Conservation (phyloP, 2,888 invertebrate species). For the Mayetiola destructor region DNA sequence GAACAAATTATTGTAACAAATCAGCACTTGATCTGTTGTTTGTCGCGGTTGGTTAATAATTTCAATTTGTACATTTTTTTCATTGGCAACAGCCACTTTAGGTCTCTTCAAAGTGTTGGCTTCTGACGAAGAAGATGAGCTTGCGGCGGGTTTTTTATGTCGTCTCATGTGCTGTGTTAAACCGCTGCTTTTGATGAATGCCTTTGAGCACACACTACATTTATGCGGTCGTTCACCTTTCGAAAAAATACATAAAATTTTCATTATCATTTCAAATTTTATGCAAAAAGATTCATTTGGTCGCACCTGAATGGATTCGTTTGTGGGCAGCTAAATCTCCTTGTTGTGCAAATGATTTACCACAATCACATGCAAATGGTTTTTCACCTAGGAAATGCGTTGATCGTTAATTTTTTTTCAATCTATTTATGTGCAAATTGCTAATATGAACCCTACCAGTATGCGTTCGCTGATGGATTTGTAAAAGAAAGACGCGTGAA, state of each 20-base stretch:
- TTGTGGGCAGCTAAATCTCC: conserved; percentile 21
- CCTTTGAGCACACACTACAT: conserved; percentile 19
- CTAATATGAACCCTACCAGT: neutral
- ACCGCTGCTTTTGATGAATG: conserved; percentile 20
- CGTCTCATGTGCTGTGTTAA: conserved; percentile 19
- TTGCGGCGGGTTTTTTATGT: conserved; percentile 15
- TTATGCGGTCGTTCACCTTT: conserved; percentile 20
- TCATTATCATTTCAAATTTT: neutral
- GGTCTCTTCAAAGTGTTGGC: too few relatives aligned
- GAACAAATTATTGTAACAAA: too few relatives aligned
- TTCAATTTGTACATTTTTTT: too few relatives aligned
- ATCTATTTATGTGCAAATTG: neutral
- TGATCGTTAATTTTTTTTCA: neutral
- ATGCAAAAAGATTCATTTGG: neutral
- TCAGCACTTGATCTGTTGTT: too few relatives aligned
- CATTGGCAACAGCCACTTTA: neutral
- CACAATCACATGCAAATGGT: conserved; percentile 15
- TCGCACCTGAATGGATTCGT: conserved; percentile 19
- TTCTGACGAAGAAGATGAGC: too few relatives aligned
- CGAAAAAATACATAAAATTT: neutral
- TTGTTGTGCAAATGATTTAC: conserved; percentile 21
- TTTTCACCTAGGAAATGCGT: neutral
- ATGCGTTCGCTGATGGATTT: conserved; percentile 20
- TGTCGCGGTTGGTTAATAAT: too few relatives aligned
- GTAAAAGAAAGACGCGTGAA: conserved; percentile 27